phyloP scores from a whole-genome alignment of 2,113 vertebrate species.

The Sapajus apella region DNA sequence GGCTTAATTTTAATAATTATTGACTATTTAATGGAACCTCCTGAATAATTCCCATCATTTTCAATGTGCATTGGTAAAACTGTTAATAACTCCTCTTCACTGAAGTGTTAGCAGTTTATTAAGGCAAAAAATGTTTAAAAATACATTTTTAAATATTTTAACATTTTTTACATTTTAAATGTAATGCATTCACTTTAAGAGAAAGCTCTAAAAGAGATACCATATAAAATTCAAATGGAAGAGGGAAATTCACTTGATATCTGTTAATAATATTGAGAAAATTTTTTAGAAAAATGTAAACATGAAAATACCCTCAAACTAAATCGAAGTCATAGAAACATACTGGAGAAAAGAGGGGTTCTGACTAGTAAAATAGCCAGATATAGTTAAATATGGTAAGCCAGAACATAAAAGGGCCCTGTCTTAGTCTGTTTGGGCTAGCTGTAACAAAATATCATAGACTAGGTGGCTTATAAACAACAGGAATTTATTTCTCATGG shows the following conservation, averaged over 20 bases:
- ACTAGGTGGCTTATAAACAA: background rate
- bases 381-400: background rate
- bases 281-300: slow-evolving; percentile 32
- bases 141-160: background rate
- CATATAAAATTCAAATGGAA: slow-evolving; percentile 10
- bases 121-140: slow-evolving; percentile 33
- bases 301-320: background rate
- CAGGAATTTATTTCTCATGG: background rate
- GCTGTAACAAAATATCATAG: background rate
- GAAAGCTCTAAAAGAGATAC: slow-evolving; percentile 32
- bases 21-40: slow-evolving; percentile 20
- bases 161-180: too few relatives aligned
- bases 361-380: slow-evolving; percentile 7
- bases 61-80: background rate
- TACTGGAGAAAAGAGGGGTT: slow-evolving; percentile 2
- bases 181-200: slow-evolving; percentile 32
- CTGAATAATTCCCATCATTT: background rate
- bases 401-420: background rate
- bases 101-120: background rate
- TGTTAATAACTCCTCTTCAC: slow-evolving; percentile 17
- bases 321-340: background rate
- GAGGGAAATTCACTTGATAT: background rate
- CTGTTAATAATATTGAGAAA: slow-evolving; percentile 24
- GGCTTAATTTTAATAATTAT: slow-evolving; percentile 40
- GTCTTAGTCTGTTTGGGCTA: background rate